A percentile compares a stretch with the other conserved stretches of the same genome.
phyloP scores from a whole-genome alignment of 2,113 vertebrate genomes.

The Corapipo altera region DNA sequence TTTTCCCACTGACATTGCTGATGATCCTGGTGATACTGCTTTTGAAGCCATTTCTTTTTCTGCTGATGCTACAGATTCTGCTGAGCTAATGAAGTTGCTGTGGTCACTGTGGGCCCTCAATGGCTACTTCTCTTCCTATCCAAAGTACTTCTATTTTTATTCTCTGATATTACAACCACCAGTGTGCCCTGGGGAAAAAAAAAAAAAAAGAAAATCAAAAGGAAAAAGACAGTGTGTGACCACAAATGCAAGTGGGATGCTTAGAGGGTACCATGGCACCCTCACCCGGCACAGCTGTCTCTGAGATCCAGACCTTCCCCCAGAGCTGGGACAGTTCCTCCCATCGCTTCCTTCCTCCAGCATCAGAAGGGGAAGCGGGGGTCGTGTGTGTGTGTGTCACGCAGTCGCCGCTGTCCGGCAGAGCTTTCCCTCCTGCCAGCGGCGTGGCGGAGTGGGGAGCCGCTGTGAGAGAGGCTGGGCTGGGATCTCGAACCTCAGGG shows the following conservation, averaged over 20 bases:
- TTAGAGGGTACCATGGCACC: accelerated
- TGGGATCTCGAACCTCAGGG: neutral
- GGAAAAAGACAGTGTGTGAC: neutral
- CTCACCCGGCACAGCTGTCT: accelerated
- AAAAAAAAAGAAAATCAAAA: neutral
- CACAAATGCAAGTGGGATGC: neutral
- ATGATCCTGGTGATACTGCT: neutral
- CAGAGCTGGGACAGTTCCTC: neutral
- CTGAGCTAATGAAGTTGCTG: neutral
- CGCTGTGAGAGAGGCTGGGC: neutral
- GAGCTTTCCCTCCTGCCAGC: neutral
- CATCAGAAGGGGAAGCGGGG: neutral
- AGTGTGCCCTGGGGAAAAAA: too few species aligned
- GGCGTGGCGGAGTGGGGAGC: neutral
- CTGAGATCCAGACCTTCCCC: neutral
- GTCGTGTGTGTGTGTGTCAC: neutral
- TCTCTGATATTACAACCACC: neutral
- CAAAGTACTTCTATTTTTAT: neutral
- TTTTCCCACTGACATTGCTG: neutral
- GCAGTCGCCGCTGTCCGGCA: neutral
- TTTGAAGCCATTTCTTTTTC: neutral
- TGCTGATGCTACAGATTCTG: neutral
- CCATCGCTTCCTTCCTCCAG: neutral
- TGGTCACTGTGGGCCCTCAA: neutral
- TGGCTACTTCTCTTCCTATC: neutral